These are phyloP conservation scores for Oncorhynchus kisutch DNA, from an alignment of 2,113 vertebrate genomes.

Conservation along the genomic window DNA sequence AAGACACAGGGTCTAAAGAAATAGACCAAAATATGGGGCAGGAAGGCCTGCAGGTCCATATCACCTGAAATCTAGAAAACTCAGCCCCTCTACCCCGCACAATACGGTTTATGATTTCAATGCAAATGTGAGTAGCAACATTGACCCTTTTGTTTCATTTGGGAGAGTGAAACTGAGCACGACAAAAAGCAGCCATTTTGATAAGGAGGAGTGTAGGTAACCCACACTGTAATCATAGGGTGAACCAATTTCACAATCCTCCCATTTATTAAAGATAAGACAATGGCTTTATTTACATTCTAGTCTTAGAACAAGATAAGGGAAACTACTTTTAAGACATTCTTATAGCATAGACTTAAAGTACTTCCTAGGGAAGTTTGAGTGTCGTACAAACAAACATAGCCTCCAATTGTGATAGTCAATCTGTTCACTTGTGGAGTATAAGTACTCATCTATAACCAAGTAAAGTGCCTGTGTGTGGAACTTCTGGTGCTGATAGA, in stretches of 20 bases:
- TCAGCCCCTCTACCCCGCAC: conserved; percentile 6
- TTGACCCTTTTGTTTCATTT: conserved; percentile 57
- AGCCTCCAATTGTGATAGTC: background rate
- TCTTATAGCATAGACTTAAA: background rate
- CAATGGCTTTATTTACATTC: conserved; percentile 18
- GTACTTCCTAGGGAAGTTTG: background rate
- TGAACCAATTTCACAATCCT: conserved; percentile 46
- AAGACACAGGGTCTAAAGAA: background rate
- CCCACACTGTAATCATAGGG: conserved; percentile 22
- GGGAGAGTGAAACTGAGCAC: conserved; percentile 55
- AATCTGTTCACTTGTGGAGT: background rate
- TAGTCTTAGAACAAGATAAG: too few species aligned
- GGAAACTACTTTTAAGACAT: too few species aligned
- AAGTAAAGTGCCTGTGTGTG: background rate
- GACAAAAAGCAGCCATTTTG: conserved; percentile 49
- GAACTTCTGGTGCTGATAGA: background rate
- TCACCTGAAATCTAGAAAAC: conserved; percentile 32
- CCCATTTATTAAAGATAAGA: conserved; percentile 32
- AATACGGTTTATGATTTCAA: conserved; percentile 52
- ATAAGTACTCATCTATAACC: background rate
- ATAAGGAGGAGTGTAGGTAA: conserved; percentile 5
- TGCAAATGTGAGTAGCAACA: conserved; percentile 49
- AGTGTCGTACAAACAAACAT: background rate
- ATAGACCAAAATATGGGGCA: background rate
- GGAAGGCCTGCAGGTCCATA: conserved; percentile 3